Evolutionary conservation across 1,140 invertebrate genomes (phyloP), one percentile per base, ranked within the genome.

Genomic region (Drosophila kanapiae): DNA sequence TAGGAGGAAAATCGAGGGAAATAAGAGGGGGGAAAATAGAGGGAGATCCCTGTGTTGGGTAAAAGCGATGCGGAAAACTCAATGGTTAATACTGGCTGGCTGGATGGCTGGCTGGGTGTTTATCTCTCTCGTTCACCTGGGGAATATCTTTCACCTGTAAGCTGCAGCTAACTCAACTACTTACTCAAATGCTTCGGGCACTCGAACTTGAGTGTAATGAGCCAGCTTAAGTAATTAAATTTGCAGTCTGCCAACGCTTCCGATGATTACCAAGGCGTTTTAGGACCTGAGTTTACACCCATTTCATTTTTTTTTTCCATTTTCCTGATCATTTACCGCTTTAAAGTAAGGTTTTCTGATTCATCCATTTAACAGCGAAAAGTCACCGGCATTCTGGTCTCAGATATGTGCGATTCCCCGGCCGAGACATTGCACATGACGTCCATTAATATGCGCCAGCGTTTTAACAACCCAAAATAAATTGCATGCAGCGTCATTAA

Each of bases 401-500:
- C 18, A 14, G 42, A 37, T 35, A 42, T 35, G 23, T 13, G 33
- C 13, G 40, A 38, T n/a, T 54, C 61, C 35, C 13, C 6, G 8
- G 13, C 31, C 31, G 18, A 23, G 40, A 16, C 16, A 43, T 29
- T 47, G 49, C 49, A 51, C 54, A 59, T 40, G 65, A n/a, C 58
- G 48, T 82, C 70, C 48, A 51, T 51, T 51, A 51, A 51, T 31
- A 51, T 31, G 48, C 27, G 48, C 48, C 79, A 68, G 60, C 57
- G 59, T 75, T 83, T 87, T 83, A 88, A 87, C 64, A 70, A 65
- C 78, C 75, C 61, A 40, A 83, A 69, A 87, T 87, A 87, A 87
- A 87, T 87, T 84, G 83, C 77, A 83, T 87, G 80, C 59, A 70
- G 77, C 49, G 64, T 86, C 83, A 87, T 87, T 87, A 87, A 87